These are phyloP conservation scores for Temnothorax nylanderi DNA, from an alignment of 1,140 invertebrate genomes.

Conservation along the genomic window DNA sequence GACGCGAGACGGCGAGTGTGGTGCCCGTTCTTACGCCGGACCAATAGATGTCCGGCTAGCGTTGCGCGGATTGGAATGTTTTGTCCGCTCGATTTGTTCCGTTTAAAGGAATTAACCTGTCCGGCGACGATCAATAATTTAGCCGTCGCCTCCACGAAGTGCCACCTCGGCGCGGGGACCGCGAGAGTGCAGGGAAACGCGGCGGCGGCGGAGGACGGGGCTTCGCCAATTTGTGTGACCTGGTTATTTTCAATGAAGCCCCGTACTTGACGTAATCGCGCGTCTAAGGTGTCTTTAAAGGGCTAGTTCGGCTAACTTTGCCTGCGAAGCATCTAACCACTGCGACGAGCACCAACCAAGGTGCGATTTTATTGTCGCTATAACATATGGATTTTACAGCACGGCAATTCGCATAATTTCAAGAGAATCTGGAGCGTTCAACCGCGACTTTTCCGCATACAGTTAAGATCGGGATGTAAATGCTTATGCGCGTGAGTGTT, in stretches of 20 bases:
- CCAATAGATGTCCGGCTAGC: slow-evolving; percentile 29
- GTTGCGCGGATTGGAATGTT: slow-evolving; percentile 63
- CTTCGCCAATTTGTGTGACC: slow-evolving; percentile 76
- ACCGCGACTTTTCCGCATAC: slow-evolving; percentile 1
- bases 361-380: slow-evolving; percentile 48
- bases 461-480: slow-evolving; percentile 1
- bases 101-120: slow-evolving; percentile 70
- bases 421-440: slow-evolving; percentile 16
- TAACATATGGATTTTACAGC: slow-evolving; percentile 54
- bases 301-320: slow-evolving; percentile 63
- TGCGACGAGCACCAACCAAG: neutral
- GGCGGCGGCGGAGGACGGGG: neutral
- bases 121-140: slow-evolving; percentile 75
- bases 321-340: neutral
- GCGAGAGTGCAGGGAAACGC: slow-evolving; percentile 1
- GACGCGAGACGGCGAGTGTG: neutral
- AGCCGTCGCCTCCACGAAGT: slow-evolving; percentile 31
- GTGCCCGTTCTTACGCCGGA: neutral
- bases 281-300: slow-evolving; percentile 74
- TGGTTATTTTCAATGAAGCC: slow-evolving; percentile 79
- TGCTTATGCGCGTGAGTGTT: neutral
- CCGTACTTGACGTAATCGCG: slow-evolving; percentile 73
- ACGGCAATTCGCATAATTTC: slow-evolving; percentile 11
- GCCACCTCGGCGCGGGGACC: slow-evolving; percentile 34
- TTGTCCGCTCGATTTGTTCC: slow-evolving; percentile 71